Evolutionary conservation across 2,113 vertebrate species (phyloP), one percentile per base, ranked within the genome.

Genomic region (Madoqua kirkii): DNA sequence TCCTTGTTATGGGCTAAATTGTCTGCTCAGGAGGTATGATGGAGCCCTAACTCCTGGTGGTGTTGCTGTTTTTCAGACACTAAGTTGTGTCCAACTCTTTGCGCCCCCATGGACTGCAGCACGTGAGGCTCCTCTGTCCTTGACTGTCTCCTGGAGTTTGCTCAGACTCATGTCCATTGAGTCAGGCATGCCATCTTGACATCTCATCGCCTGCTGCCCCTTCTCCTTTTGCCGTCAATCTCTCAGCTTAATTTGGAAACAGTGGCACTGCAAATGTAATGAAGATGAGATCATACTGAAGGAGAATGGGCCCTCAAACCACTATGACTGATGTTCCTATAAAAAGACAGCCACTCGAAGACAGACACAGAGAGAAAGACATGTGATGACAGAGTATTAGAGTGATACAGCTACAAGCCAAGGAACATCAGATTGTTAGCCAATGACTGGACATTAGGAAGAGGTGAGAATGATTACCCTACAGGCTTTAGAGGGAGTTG

Each of bases 351-450:
- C 48, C 14, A n/a, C 0, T 3, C 43, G 74, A 40, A 55, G 79
- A 71, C 15, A 91, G 31, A 93, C 1, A 7, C 23, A 33, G 29
- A n/a, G 57, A 57, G 40, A 64, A 36, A 5, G 7, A 25, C 87
- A 7, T 0, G 3, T 13, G 40, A 45, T 0, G 29, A 23, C 82
- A 36, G 17, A 57, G 31, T 67, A 16, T 11, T n/a, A 11, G 5
- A 13, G 3, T 3, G 71, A 36, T 0, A 21, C 0, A 3, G 33
- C 55, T 13, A 31, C 23, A 25, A 55, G 55, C 21, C 83, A 54
- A 36, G 17, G n/a, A 48, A 6, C 0, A 12, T 29, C 57, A 0
- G 23, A 52, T 2, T 25, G 79, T 23, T 1, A 1, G 60, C 48
- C 52, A 79, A 74, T 13, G 50, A 27, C 3, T 1, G 5, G 52